These are phyloP conservation scores for Caenorhabditis plicata DNA, from an alignment of 2,888 invertebrate species.

Conservation along the genomic window DNA sequence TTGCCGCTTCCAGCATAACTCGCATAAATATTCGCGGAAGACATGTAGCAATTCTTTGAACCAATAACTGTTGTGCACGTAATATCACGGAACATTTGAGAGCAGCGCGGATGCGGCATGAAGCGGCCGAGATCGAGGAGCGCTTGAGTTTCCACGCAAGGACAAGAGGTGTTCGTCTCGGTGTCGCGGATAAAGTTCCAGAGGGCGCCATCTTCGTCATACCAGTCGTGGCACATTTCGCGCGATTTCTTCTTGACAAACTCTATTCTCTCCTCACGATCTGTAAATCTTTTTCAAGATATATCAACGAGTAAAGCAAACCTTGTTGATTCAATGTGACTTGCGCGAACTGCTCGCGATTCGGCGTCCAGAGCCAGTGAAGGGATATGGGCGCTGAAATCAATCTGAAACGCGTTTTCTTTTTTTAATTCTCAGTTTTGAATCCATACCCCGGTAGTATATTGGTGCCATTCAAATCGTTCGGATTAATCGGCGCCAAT, in stretches of 20 bases:
- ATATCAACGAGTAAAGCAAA: no score
- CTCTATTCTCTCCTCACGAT: conserved; percentile 33
- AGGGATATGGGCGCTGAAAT: conserved; percentile 64
- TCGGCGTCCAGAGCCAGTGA: conserved; percentile 64
- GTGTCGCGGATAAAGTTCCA: conserved; percentile 63
- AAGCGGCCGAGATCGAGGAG: conserved; percentile 86
- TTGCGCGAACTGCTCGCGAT: conserved; percentile 45
- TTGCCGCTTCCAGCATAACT: conserved; percentile 53
- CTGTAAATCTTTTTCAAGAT: no score
- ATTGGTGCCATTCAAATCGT: conserved; percentile 54
- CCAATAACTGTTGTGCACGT: conserved; percentile 82
- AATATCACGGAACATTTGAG: conserved; percentile 63
- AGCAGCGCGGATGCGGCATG: conserved; percentile 72
- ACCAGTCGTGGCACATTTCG: conserved; percentile 65
- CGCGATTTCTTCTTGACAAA: conserved; percentile 58
- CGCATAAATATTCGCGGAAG: conserved; percentile 61
- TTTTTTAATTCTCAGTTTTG: not conserved
- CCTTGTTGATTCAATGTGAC: conserved; percentile 47
- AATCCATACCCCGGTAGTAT: conserved; percentile 53
- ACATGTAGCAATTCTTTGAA: conserved; percentile 79
- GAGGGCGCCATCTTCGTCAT: conserved; percentile 64
- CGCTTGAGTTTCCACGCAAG: conserved; percentile 88
- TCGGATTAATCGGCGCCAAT: conserved; percentile 59
- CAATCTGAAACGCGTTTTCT: conserved; percentile 38
- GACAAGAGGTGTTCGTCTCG: conserved; percentile 69